phyloP scores from a whole-genome alignment of 1,140 invertebrate genomes.

The Leptopilina clavipes region DNA sequence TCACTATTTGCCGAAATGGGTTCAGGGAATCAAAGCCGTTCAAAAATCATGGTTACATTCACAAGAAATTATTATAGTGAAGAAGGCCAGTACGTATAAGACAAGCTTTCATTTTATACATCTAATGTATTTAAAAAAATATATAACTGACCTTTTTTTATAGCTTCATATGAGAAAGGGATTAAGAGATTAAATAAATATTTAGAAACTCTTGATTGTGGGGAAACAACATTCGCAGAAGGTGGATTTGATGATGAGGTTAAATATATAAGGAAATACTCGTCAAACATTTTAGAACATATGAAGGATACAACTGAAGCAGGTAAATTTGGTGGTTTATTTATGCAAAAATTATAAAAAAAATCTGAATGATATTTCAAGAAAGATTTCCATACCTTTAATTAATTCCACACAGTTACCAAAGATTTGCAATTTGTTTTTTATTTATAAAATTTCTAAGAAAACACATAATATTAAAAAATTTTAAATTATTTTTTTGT shows the following conservation, averaged over 20 bases:
- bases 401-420: too few relatives aligned
- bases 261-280: neutral
- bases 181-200: neutral
- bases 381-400: too few relatives aligned
- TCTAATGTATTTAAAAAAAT: neutral
- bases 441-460: too few relatives aligned
- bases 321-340: neutral
- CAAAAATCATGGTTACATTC: neutral
- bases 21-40: neutral
- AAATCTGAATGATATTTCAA: too few relatives aligned
- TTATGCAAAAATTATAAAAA: too few relatives aligned
- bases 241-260: neutral
- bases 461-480: too few relatives aligned
- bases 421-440: too few relatives aligned
- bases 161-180: slow-evolving; percentile 1
- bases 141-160: neutral
- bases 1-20: neutral
- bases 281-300: neutral
- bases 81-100: neutral
- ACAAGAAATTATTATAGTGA: neutral
- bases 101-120: neutral
- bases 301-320: neutral
- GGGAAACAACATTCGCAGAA: neutral
- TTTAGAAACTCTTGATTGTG: neutral
- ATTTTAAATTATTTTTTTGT: too few relatives aligned